These are phyloP conservation scores for Xenus cinereus DNA, from an alignment of 2,113 vertebrate genomes.

Conservation along the genomic window DNA sequence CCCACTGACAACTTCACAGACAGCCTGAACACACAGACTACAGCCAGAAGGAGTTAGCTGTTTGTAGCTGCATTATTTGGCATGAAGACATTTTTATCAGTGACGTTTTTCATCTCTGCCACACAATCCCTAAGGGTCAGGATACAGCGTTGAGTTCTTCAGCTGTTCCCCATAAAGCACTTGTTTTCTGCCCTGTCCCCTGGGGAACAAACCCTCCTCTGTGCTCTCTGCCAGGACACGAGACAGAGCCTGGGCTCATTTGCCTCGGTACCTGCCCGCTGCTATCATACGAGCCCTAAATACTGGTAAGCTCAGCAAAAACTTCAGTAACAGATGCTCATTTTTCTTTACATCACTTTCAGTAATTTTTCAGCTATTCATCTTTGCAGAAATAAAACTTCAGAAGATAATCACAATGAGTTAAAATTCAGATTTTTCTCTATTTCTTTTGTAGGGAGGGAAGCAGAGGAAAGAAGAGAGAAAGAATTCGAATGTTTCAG, in stretches of 20 bases:
- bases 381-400: neutral
- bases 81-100: neutral
- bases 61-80: neutral
- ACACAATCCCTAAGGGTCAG: neutral
- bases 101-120: neutral
- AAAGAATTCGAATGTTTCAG: neutral
- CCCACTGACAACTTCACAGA: neutral
- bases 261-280: neutral
- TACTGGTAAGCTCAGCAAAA: neutral
- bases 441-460: neutral
- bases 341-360: neutral
- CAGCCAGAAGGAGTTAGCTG: neutral
- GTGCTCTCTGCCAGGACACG: neutral
- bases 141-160: accelerated
- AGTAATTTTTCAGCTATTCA: conserved; percentile 12
- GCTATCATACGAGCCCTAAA: neutral
- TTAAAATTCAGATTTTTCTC: neutral
- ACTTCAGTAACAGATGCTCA: neutral
- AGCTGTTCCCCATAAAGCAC: neutral
- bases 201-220: neutral
- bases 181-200: neutral
- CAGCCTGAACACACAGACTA: neutral
- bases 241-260: neutral
- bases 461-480: neutral
- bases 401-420: neutral